These are phyloP conservation scores for Eufriesea mexicana DNA, from an alignment of 1,140 invertebrate species.

Conservation along the genomic window DNA sequence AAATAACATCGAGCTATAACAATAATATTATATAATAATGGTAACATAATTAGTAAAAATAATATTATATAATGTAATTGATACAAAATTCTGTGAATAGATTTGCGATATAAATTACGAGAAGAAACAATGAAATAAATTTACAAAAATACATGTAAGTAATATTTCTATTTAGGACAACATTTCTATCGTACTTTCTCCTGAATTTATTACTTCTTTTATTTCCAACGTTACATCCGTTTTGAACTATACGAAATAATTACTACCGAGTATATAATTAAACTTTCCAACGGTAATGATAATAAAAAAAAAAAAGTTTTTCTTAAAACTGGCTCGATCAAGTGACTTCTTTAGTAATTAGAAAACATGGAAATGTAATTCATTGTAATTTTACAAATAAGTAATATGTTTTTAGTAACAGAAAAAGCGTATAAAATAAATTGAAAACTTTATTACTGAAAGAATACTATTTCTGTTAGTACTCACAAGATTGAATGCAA, in stretches of 20 bases:
- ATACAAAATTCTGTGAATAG: not conserved
- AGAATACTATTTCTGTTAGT: too few species aligned
- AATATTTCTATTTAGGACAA: not conserved
- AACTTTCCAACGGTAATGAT: conserved; percentile 30
- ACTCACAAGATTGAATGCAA: not conserved
- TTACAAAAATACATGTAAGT: not conserved
- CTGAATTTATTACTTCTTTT: conserved; percentile 12
- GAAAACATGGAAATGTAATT: not conserved
- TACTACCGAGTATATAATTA: conserved; percentile 9
- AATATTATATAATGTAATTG: not conserved
- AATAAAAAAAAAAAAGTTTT: not conserved
- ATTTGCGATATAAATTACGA: not conserved
- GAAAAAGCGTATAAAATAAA: not conserved
- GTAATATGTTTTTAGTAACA: too few species aligned
- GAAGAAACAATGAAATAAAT: not conserved
- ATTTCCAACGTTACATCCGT: not conserved
- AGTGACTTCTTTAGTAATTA: not conserved
- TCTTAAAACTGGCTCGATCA: not conserved
- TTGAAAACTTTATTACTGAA: not conserved
- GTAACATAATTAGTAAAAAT: not conserved
- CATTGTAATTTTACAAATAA: not conserved
- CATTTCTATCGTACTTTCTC: conserved; percentile 29
- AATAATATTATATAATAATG: too few species aligned
- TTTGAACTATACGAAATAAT: conserved; percentile 8
- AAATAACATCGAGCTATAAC: too few species aligned